These are phyloP conservation scores for Diabrotica balteata DNA, from an alignment of 2,888 invertebrate species.

Conservation along the genomic window DNA sequence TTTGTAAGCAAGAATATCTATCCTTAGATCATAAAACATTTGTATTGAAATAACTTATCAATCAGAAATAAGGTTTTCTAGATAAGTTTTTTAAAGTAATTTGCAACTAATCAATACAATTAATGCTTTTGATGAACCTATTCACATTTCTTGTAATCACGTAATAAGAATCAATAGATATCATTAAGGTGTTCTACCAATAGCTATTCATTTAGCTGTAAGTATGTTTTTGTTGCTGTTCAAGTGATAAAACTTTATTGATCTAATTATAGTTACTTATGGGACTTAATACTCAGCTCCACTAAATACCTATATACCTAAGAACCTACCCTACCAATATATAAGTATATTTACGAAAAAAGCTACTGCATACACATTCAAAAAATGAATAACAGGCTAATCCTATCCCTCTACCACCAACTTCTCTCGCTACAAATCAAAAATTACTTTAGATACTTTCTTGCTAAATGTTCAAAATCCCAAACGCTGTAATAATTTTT, in stretches of 20 bases:
- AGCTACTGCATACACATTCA: slow-evolving; percentile 55
- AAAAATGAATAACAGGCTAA: slow-evolving; percentile 48
- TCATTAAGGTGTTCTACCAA: no score
- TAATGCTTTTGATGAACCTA: no score
- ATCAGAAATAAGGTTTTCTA: no score
- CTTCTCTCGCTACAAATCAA: slow-evolving; percentile 41
- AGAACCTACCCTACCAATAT: slow-evolving; percentile 18
- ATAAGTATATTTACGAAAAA: slow-evolving; percentile 33
- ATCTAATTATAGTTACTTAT: no score
- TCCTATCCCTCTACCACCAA: slow-evolving; percentile 49
- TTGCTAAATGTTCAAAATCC: slow-evolving; percentile 7
- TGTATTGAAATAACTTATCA: no score
- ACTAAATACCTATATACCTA: neutral
- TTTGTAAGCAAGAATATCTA: no score
- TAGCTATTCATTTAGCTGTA: no score
- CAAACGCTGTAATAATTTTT: neutral
- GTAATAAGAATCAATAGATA: no score
- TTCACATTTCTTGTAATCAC: no score
- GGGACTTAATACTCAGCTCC: neutral
- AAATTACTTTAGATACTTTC: slow-evolving; percentile 16
- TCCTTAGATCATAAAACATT: no score
- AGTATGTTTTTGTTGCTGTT: no score
- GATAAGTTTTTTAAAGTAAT: neutral
- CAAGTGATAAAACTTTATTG: no score
- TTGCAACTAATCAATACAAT: neutral